Evolutionary conservation across 2,113 vertebrate species (phyloP).

Genomic region (Colius striatus): DNA sequence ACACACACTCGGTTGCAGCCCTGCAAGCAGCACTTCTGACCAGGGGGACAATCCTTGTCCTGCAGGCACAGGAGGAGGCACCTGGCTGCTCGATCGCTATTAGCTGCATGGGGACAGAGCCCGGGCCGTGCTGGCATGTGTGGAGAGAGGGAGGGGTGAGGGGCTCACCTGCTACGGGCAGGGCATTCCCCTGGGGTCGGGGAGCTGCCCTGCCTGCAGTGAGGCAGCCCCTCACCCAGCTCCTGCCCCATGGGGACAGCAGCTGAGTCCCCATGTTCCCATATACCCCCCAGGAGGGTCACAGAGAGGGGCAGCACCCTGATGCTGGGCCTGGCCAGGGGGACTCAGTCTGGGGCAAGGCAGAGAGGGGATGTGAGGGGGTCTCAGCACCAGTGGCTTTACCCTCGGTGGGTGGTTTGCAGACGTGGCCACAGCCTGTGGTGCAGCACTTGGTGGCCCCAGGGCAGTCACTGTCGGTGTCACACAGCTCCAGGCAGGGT

Average conservation of each 20-base stretch:
- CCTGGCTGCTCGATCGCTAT: rapidly evolving
- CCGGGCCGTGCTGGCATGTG: not conserved
- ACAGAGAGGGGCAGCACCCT: rapidly evolving
- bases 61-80: constrained; percentile 17
- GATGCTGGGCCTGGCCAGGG: not conserved
- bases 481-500: constrained; percentile 43
- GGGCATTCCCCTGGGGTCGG: not conserved
- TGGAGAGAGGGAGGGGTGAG: not conserved
- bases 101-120: not conserved
- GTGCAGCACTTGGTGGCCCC: not conserved
- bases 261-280: not conserved
- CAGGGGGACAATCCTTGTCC: not conserved
- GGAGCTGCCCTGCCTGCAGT: not conserved
- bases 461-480: not conserved
- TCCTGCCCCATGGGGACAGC: not conserved
- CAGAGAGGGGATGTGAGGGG: rapidly evolving
- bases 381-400: rapidly evolving
- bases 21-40: constrained; percentile 36
- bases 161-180: not conserved
- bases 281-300: rapidly evolving
- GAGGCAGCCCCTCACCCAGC: not conserved
- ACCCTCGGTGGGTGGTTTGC: constrained; percentile 26
- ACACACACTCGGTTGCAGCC: not conserved
- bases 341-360: too few relatives aligned
- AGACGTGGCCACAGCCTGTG: constrained; percentile 20